A percentile compares a stretch with the other conserved stretches of the same genome.
Evolutionary conservation across 2,888 invertebrate species (phyloP).

Genomic region (Watsonalla cultraria): DNA sequence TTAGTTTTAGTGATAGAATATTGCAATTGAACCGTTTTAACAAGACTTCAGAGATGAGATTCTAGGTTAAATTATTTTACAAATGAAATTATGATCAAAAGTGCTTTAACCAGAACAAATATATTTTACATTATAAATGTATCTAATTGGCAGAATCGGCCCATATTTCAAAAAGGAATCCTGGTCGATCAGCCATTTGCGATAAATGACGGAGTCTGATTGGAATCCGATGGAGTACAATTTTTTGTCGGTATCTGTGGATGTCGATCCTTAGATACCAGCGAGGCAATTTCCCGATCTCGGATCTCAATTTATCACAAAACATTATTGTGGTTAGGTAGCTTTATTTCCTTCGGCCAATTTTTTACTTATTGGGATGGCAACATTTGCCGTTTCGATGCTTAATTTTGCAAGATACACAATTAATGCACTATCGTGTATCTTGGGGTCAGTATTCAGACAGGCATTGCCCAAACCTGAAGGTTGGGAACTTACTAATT

Average conservation of each 20-base stretch:
- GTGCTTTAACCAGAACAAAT: background rate
- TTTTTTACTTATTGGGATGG: slow-evolving; percentile 1
- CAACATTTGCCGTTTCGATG: background rate
- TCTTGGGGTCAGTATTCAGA: too few species aligned
- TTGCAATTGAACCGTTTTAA: too few species aligned
- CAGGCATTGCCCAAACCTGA: too few species aligned
- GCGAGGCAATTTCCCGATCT: slow-evolving; percentile 48
- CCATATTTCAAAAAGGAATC: slow-evolving; percentile 44
- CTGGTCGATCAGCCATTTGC: slow-evolving; percentile 58
- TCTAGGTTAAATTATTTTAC: too few species aligned
- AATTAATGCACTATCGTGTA: too few species aligned
- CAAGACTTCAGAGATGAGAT: too few species aligned
- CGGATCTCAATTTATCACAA: slow-evolving; percentile 45
- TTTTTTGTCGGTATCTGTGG: slow-evolving; percentile 43
- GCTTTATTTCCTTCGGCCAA: slow-evolving; percentile 8
- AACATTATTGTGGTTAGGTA: slow-evolving; percentile 45
- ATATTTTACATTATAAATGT: slow-evolving; percentile 14
- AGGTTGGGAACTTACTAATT: too few species aligned
- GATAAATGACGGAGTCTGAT: slow-evolving; percentile 62
- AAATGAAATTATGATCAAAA: too few species aligned
- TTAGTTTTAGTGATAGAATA: too few species aligned
- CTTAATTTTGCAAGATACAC: too few species aligned
- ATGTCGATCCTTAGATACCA: slow-evolving; percentile 47
- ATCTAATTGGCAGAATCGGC: slow-evolving; percentile 30
- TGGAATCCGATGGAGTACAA: slow-evolving; percentile 58